These are phyloP conservation scores for Salticus scenicus DNA, from an alignment of 2,888 invertebrate genomes.

Conservation along the genomic window DNA sequence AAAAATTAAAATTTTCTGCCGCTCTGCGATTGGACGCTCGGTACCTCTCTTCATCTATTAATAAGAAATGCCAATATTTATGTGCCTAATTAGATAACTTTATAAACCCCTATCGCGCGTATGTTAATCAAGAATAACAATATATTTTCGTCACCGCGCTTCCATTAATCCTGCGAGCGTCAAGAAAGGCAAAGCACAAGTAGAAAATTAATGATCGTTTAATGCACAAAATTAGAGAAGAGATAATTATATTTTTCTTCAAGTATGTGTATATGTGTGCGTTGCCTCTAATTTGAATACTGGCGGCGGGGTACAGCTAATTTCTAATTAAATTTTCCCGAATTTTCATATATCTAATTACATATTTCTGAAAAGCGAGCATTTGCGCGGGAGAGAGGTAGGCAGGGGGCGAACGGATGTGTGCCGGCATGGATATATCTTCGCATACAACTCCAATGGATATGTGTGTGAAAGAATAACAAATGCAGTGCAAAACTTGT, in stretches of 20 bases:
- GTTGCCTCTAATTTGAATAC: slow-evolving; percentile 68
- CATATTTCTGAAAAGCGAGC: slow-evolving; percentile 70
- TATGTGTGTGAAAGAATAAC: slow-evolving; percentile 62
- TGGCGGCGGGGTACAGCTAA: slow-evolving; percentile 69
- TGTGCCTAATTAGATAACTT: slow-evolving; percentile 70
- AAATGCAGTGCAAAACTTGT: slow-evolving; percentile 60
- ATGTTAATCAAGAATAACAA: slow-evolving; percentile 71
- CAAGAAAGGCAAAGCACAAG: slow-evolving; percentile 68
- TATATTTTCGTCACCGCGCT: slow-evolving; percentile 69
- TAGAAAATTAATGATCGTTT: slow-evolving; percentile 70
- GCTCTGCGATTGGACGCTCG: slow-evolving; percentile 47
- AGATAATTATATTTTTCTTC: slow-evolving; percentile 71
- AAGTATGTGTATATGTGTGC: slow-evolving; percentile 61
- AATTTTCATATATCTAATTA: slow-evolving; percentile 70
- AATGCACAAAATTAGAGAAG: slow-evolving; percentile 70
- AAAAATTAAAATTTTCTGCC: slow-evolving; percentile 64
- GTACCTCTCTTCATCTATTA: slow-evolving; percentile 60
- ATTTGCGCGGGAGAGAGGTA: slow-evolving; percentile 32
- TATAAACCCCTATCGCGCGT: slow-evolving; percentile 69
- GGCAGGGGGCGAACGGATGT: slow-evolving; percentile 43
- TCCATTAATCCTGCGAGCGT: slow-evolving; percentile 68
- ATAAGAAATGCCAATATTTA: slow-evolving; percentile 71
- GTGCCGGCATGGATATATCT: slow-evolving; percentile 45
- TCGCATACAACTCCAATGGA: slow-evolving; percentile 26
- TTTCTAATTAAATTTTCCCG: slow-evolving; percentile 70